Conservation (phyloP, 2,797 vertebrate genomes). For the Ctenosaura bakeri region DNA sequence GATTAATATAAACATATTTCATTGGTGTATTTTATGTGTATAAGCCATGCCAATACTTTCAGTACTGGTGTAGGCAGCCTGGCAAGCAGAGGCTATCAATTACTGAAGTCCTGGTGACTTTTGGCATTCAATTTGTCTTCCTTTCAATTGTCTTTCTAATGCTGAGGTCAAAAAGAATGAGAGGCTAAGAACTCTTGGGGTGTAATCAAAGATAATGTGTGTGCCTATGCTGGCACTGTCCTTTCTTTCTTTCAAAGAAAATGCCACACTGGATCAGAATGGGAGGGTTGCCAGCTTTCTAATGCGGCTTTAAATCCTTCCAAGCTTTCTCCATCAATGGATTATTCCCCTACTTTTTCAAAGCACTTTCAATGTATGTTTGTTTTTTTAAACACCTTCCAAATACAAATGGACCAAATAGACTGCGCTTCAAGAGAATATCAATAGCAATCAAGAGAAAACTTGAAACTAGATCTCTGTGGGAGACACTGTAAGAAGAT, state of each 20-base stretch:
- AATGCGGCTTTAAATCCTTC: conserved; percentile 50
- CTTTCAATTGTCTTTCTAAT: background rate
- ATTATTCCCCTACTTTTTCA: conserved; percentile 28
- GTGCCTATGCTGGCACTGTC: conserved; percentile 9
- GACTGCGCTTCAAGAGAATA: background rate
- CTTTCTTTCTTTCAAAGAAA: conserved; percentile 36
- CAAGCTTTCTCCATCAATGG: conserved; percentile 24
- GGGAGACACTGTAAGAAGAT: conserved; percentile 5
- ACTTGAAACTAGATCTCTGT: conserved; percentile 41
- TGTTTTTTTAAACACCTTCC: conserved; percentile 55
- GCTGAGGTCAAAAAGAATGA: conserved; percentile 17
- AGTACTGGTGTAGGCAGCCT: background rate
- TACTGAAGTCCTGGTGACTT: background rate
- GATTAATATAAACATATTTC: too few species aligned
- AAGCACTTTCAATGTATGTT: conserved; percentile 6
- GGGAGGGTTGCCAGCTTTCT: conserved; percentile 36
- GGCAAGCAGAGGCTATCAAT: background rate
- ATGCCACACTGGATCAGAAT: background rate
- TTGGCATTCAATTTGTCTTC: background rate
- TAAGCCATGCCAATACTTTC: background rate
- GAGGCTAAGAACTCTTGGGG: background rate
- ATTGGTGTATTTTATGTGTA: background rate
- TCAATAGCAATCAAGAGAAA: background rate
- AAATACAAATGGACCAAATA: conserved; percentile 52
- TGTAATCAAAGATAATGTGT: conserved; percentile 34